Conservation (phyloP, 2,113 vertebrate species). For the Sialia sialis region DNA sequence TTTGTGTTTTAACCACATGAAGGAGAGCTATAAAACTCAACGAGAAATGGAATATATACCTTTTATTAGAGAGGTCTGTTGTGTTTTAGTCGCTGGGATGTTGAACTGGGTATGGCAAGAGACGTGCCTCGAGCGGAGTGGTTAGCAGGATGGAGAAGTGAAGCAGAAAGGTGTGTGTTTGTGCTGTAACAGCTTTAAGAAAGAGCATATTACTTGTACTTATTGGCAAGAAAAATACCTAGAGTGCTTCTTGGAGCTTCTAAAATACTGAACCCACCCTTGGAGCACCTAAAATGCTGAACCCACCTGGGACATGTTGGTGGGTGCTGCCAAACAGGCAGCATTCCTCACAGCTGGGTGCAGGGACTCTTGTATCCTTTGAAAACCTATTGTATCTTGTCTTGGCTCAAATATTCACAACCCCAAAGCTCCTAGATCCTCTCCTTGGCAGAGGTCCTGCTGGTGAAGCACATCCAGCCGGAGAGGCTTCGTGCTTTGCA, state of each 20-base stretch:
- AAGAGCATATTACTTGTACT: not conserved
- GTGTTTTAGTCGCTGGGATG: not conserved
- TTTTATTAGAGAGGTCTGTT: slow-evolving; percentile 33
- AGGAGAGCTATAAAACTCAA: slow-evolving; percentile 19
- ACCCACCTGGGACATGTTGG: fast-evolving
- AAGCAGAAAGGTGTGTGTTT: not conserved
- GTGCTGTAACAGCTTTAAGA: not conserved
- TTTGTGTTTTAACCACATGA: not conserved
- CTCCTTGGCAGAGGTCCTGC: not conserved
- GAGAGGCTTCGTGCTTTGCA: fast-evolving
- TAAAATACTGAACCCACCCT: not conserved
- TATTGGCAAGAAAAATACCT: not conserved
- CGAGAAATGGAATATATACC: not conserved
- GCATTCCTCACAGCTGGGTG: not conserved
- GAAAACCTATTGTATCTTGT: fast-evolving
- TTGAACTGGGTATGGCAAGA: not conserved
- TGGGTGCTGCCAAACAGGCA: not conserved
- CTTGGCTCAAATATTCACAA: not conserved
- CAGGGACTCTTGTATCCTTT: not conserved
- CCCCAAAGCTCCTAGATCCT: not conserved
- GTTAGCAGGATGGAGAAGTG: not conserved
- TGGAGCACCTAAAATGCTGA: not conserved
- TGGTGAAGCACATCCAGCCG: not conserved
- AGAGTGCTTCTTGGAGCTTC: not conserved
- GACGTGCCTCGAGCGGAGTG: not conserved